Evolutionary conservation across 2,888 invertebrate genomes (phyloP).

Genomic region (Chrysina gloriosa): DNA sequence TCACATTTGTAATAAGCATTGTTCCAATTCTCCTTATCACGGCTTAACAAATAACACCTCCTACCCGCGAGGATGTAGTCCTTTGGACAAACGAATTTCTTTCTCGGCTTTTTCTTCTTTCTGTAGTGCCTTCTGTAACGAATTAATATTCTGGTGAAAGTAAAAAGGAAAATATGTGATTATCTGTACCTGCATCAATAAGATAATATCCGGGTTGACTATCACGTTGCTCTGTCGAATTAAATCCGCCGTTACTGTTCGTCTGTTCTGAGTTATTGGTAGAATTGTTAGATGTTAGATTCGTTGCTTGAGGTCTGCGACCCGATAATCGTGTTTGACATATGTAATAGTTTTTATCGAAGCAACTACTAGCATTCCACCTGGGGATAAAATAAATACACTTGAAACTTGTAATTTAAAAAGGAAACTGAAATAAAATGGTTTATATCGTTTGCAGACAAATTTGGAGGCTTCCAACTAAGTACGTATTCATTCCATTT

Average conservation of each 20-base stretch:
- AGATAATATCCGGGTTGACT: conserved; percentile 40
- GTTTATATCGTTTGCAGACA: too few species aligned
- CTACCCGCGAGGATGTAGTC: conserved; percentile 73
- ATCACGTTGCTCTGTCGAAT: conserved; percentile 29
- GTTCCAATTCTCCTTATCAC: conserved; percentile 72
- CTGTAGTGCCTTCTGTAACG: not conserved
- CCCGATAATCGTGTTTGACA: conserved; percentile 37
- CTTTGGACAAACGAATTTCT: conserved; percentile 62
- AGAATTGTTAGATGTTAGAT: too few species aligned
- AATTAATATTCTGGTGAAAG: too few species aligned
- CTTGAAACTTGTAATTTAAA: not conserved
- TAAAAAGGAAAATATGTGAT: too few species aligned
- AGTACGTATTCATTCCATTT: too few species aligned
- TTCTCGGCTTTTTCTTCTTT: conserved; percentile 21
- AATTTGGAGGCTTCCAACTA: too few species aligned
- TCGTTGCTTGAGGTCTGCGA: conserved; percentile 12
- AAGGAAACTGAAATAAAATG: not conserved
- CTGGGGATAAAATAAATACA: too few species aligned
- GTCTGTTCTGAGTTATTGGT: not conserved
- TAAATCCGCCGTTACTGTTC: conserved; percentile 14
- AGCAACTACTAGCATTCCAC: conserved; percentile 37
- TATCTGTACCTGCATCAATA: conserved; percentile 13
- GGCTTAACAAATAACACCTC: conserved; percentile 76
- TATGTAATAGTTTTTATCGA: conserved; percentile 39
- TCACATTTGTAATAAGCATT: conserved; percentile 75